Evolutionary conservation across 1,140 invertebrate species (phyloP).

Genomic region (Bombus confusus): DNA sequence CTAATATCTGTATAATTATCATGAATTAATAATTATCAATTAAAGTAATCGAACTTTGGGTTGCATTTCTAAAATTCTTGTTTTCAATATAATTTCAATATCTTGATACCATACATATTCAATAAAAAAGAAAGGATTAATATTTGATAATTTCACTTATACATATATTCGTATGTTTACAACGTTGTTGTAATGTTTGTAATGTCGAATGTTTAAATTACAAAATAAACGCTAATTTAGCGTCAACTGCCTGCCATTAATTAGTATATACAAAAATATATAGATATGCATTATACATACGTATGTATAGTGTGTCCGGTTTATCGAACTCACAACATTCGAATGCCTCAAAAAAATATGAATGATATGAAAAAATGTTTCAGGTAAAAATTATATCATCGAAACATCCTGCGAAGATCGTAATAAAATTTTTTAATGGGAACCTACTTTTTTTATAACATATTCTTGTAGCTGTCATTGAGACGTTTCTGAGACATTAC

Average conservation of each 20-base stretch:
- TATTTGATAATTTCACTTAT: neutral
- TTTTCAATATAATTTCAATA: neutral
- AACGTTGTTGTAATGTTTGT: too few relatives aligned
- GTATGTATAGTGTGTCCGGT: neutral
- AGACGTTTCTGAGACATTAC: too few relatives aligned
- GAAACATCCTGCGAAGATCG: too few relatives aligned
- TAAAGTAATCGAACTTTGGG: neutral
- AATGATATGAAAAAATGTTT: too few relatives aligned
- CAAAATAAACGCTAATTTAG: conserved; percentile 37
- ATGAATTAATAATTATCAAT: neutral
- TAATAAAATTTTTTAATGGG: too few relatives aligned
- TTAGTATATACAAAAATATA: conserved; percentile 2
- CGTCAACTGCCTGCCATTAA: conserved; percentile 51
- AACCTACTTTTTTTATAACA: too few relatives aligned
- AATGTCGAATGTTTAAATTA: neutral
- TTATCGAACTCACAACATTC: too few relatives aligned
- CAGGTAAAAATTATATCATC: too few relatives aligned
- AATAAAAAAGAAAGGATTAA: neutral
- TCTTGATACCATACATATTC: neutral
- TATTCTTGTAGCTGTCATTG: too few relatives aligned
- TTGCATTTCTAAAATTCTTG: neutral
- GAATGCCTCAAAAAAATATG: too few relatives aligned
- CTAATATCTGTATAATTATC: neutral
- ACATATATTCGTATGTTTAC: neutral
- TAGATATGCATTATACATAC: neutral